These are phyloP conservation scores for Pseudolaguvia tuberculata DNA, from an alignment of 2,113 vertebrate genomes.

Conservation along the genomic window DNA sequence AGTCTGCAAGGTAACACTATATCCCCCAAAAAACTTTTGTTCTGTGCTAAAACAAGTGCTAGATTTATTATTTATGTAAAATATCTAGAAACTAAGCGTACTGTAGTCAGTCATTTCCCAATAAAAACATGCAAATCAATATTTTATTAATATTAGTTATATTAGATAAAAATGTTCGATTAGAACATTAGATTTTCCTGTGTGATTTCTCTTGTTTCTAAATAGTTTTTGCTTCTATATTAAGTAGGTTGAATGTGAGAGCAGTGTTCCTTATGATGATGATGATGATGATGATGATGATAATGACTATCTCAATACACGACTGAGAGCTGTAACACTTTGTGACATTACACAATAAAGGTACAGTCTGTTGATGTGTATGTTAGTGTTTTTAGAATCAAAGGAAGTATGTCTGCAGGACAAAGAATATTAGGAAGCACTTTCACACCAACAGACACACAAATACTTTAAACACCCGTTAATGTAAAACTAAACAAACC, in stretches of 20 bases:
- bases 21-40: no score
- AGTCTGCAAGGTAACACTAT: no score
- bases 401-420: neutral
- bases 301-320: no score
- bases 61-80: no score
- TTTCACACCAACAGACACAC: neutral
- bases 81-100: no score
- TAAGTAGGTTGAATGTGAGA: neutral
- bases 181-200: no score
- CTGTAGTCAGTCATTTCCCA: neutral
- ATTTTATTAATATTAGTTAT: neutral
- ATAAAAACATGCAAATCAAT: neutral
- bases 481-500: no score
- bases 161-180: no score
- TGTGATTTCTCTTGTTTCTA: no score
- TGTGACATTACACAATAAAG: constrained; percentile 1
- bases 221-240: neutral
- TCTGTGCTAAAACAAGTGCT: no score
- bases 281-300: neutral
- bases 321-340: no score
- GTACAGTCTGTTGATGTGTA: neutral
- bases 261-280: neutral
- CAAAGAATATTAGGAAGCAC: neutral
- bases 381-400: neutral
- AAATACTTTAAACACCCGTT: neutral